Base-by-base conservation (phyloP, 2,113 vertebrate species). In the Pelmatolapia mariae region DNA sequence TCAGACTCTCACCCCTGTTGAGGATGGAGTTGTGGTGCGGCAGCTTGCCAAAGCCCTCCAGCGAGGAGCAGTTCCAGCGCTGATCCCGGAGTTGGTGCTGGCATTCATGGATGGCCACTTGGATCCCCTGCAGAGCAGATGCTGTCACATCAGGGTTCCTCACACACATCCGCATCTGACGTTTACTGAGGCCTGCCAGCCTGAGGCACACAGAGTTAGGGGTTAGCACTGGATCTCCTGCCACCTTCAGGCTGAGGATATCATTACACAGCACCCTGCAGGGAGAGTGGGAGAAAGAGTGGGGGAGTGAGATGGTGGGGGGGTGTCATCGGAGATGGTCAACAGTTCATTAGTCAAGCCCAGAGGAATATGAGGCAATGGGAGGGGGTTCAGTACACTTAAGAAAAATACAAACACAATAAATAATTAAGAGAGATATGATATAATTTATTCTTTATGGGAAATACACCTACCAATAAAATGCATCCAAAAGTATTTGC, bases 61-160 rank as follows among this genome's bases (percentile, higher is more conserved):
- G 94, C 2, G 97, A 96, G 0, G 98, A 98, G 92, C 98, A 98
- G 95, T 98, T 98, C 98, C 98, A 98, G 86, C 98, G 97, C 93
- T 98, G 98, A 93, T 97, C 96, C 18, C 96, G 96, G 86, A 98
- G 95, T 95, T 98, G 98, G 86, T 98, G 96, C 92, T 98, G 98
- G 93, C 98, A 98, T 90, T 98, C 98, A 10, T 98, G 97, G 82
- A 98, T 96, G 5, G 98, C 98, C 82, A 98, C 96, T 89, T 98
- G 98, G 91, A 98, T 96, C 81, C 98, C 98, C 93, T 98, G 98
- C n/a, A 98, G 96, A 31, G 98, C 98, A 0, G 98, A 98, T 84
- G 98, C 98, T 2, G 97, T 98, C 85, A 97, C 98, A 90, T 98
- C 98, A 3, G 98, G 98, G 92, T 96, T 98, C 52, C 97, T 96